Percentiles rank a stretch among this genome's conserved stretches.
Evolutionary conservation across 2,113 vertebrate species (phyloP).

Genomic region (Oophaga pumilio): DNA sequence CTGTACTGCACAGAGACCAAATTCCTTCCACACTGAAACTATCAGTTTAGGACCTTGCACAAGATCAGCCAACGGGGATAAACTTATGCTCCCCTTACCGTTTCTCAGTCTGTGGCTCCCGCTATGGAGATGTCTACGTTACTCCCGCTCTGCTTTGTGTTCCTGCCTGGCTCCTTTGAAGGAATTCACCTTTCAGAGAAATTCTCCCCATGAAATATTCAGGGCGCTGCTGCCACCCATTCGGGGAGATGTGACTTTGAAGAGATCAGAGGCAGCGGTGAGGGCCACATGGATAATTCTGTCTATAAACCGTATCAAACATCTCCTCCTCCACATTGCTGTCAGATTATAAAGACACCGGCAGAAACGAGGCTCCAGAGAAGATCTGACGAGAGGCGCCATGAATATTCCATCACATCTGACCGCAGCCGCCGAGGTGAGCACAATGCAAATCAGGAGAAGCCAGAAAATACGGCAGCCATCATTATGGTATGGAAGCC

Average conservation of each 20-base stretch:
- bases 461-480: neutral
- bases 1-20: no score
- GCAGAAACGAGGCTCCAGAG: neutral
- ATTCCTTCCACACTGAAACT: no score
- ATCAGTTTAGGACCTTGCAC: no score
- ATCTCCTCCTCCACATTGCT: neutral
- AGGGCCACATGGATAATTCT: conserved; percentile 44
- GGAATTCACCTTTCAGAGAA: conserved; percentile 7
- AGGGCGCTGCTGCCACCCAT: neutral
- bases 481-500: neutral
- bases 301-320: conserved; percentile 39
- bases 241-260: conserved; percentile 25
- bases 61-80: no score
- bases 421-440: neutral
- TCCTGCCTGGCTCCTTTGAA: conserved; percentile 5
- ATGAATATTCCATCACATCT: conserved; percentile 14
- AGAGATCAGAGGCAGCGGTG: conserved; percentile 41
- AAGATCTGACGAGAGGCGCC: neutral
- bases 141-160: neutral
- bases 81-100: no score
- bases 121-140: neutral
- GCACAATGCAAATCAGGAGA: neutral
- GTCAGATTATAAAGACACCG: neutral
- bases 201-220: conserved; percentile 38
- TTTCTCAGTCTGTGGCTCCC: neutral